Conservation (phyloP, 2,888 invertebrate species). For the Apeira syringaria region DNA sequence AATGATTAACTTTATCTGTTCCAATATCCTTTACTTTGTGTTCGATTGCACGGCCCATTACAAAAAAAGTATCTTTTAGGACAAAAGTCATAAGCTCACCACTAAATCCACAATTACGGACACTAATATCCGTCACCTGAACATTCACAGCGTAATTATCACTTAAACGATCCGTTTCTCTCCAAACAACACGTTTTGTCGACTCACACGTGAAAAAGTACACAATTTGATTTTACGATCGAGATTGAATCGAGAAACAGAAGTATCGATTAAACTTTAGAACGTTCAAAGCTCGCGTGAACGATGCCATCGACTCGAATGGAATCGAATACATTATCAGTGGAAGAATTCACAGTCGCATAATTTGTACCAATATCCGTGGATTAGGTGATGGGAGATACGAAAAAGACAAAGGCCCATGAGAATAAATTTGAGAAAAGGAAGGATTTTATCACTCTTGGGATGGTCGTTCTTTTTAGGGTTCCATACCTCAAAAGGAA, state of each 20-base stretch:
- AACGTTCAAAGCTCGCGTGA: conserved; percentile 72
- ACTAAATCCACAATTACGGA: conserved; percentile 15
- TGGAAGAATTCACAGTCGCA: conserved; percentile 62
- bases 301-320: conserved; percentile 70
- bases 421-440: neutral
- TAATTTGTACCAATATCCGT: conserved; percentile 68
- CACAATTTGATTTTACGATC: conserved; percentile 33
- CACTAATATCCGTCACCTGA: conserved; percentile 14
- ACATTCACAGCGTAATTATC: conserved; percentile 20
- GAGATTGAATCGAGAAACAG: conserved; percentile 31
- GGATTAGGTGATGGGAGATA: conserved; percentile 32
- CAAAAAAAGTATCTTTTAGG: conserved; percentile 1
- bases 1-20: too few relatives aligned
- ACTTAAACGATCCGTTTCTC: conserved; percentile 18
- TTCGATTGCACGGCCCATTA: conserved; percentile 1
- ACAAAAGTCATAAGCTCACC: conserved; percentile 13
- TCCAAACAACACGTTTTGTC: conserved; percentile 23
- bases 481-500: too few relatives aligned
- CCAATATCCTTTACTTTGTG: neutral
- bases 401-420: conserved; percentile 20
- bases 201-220: conserved; percentile 21
- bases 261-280: conserved; percentile 45
- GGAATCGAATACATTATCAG: conserved; percentile 75
- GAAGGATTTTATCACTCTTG: too few relatives aligned
- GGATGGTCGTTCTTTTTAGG: too few relatives aligned